Percentiles rank a stretch among this genome's conserved stretches.
Evolutionary conservation across 2,113 vertebrate species (phyloP).

Genomic region (Tachysurus vachellii): DNA sequence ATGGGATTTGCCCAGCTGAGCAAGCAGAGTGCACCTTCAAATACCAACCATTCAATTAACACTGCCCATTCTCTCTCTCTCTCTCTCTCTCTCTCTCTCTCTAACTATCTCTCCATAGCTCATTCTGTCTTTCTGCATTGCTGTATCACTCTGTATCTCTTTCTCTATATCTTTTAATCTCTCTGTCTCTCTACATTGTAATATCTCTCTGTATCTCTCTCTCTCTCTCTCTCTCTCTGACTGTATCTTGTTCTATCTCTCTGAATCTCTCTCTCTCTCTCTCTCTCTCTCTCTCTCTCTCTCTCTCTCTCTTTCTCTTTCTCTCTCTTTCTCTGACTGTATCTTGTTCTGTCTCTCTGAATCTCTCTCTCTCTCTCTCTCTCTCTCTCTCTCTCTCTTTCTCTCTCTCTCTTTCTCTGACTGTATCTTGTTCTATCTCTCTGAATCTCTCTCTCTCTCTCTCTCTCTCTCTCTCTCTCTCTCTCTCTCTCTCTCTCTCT

Average conservation of each 20-base stretch:
- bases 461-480: not conserved
- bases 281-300: no score
- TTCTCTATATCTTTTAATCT: not conserved
- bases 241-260: not conserved
- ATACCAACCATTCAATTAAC: slow-evolving; percentile 69
- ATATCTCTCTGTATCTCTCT: no score
- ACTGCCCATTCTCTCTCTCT: not conserved
- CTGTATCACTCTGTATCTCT: not conserved
- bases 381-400: not conserved
- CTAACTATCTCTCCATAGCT: slow-evolving; percentile 17
- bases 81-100: slow-evolving; percentile 25
- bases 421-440: no score
- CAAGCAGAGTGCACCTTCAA: slow-evolving; percentile 58
- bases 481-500: not conserved
- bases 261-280: no score
- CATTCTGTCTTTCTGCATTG: slow-evolving; percentile 17
- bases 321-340: not conserved
- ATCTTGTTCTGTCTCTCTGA: no score
- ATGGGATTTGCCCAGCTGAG: slow-evolving; percentile 64
- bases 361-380: not conserved
- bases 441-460: not conserved
- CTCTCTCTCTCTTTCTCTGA: not conserved
- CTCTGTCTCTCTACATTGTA: not conserved
- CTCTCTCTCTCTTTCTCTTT: slow-evolving; percentile 1
- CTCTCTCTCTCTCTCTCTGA: not conserved